These are phyloP conservation scores for Ceyx cyanopectus DNA, from an alignment of 2,113 vertebrate species.

Conservation along the genomic window DNA sequence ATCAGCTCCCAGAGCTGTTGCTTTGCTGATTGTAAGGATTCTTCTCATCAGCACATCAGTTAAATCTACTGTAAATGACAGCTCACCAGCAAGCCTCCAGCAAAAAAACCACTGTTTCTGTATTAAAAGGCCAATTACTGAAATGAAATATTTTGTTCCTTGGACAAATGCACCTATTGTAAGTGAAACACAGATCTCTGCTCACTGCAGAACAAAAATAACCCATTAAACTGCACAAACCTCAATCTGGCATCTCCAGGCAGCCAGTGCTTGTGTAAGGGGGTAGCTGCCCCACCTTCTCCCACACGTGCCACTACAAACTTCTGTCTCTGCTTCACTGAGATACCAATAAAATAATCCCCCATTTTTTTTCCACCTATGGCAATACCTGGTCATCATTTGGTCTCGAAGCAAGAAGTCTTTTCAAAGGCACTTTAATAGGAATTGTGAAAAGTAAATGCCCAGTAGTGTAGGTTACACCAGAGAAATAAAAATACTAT, in stretches of 20 bases:
- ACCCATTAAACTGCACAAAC: background rate
- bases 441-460: background rate
- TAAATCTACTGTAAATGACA: slow-evolving; percentile 32
- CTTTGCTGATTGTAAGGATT: slow-evolving; percentile 19
- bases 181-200: background rate
- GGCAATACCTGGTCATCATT: background rate
- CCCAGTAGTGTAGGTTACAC: background rate
- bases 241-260: background rate
- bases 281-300: background rate
- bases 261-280: background rate
- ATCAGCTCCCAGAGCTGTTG: background rate
- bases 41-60: slow-evolving; percentile 7
- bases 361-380: background rate
- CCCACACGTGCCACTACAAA: too few relatives aligned
- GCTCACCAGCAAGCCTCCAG: background rate
- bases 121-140: background rate
- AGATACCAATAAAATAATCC: background rate
- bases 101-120: background rate
- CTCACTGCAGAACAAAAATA: slow-evolving; percentile 33
- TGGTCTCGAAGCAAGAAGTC: background rate
- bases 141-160: slow-evolving; percentile 41
- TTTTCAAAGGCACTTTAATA: background rate
- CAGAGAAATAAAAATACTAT: background rate
- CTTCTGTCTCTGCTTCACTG: background rate
- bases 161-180: slow-evolving; percentile 25